Conservation (phyloP, 2,888 invertebrate species). For the Dilophus febrilis region DNA sequence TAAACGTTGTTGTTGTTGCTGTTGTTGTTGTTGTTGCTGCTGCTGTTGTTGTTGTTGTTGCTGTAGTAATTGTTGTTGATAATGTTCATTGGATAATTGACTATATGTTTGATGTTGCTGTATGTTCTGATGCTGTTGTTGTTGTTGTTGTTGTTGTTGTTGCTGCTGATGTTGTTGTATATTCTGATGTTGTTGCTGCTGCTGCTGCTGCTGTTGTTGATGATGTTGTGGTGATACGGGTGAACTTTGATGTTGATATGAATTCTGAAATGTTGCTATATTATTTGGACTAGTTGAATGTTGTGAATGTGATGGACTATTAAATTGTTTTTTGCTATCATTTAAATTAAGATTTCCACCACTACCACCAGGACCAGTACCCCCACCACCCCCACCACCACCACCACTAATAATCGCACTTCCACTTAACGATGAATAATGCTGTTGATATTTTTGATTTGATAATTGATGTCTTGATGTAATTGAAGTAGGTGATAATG, state of each 20-base stretch:
- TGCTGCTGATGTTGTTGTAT: slow-evolving; percentile 17
- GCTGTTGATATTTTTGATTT: slow-evolving; percentile 24
- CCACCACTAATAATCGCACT: slow-evolving; percentile 8
- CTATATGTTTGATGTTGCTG: slow-evolving; percentile 11
- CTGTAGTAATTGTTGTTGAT: slow-evolving; percentile 16
- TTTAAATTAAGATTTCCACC: no score
- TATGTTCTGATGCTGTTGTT: slow-evolving; percentile 5
- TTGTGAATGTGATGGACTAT: slow-evolving; percentile 13
- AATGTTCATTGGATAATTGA: slow-evolving; percentile 7
- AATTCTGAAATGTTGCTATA: slow-evolving; percentile 3
- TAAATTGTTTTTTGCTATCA: no score
- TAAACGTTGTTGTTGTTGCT: slow-evolving; percentile 14
- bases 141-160: slow-evolving; percentile 16
- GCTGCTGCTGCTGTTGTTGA: slow-evolving; percentile 10
- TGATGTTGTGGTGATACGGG: slow-evolving; percentile 8
- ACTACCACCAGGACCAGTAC: slow-evolving; percentile 11
- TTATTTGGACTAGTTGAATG: slow-evolving; percentile 8
- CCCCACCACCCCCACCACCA: slow-evolving; percentile 10
- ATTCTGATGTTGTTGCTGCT: slow-evolving; percentile 9
- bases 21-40: slow-evolving; percentile 10
- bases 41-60: slow-evolving; percentile 11
- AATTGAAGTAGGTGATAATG: slow-evolving; percentile 49
- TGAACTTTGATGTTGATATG: no score
- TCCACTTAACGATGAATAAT: slow-evolving; percentile 15
- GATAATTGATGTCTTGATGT: slow-evolving; percentile 28